Percentiles rank a stretch among this genome's conserved stretches.
These are phyloP conservation scores for Cantharis flavilabris DNA, from an alignment of 2,888 invertebrate genomes.

Conservation along the genomic window DNA sequence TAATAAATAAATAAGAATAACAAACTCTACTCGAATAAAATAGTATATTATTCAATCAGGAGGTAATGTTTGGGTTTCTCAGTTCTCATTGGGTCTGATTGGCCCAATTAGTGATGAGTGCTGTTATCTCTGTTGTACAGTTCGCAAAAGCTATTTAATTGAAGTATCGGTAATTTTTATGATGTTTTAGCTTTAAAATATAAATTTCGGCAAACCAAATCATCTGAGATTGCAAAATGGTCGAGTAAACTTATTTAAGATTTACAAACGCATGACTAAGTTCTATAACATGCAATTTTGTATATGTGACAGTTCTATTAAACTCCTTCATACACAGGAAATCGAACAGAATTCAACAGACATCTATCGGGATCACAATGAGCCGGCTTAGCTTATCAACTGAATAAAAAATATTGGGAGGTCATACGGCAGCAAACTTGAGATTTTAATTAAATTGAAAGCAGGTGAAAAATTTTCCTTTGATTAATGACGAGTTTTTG, in stretches of 20 bases:
- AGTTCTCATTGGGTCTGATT: too few relatives aligned
- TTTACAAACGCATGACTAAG: conserved; percentile 1
- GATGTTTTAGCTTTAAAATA: not conserved
- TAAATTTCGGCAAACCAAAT: not conserved
- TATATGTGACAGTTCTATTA: conserved; percentile 3
- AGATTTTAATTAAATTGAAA: not conserved
- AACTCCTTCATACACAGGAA: not conserved
- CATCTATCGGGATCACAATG: not conserved
- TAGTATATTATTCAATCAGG: too few relatives aligned
- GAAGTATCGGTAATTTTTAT: too few relatives aligned
- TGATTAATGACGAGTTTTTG: not conserved
- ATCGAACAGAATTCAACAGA: not conserved
- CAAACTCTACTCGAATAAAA: too few relatives aligned
- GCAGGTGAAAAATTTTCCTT: not conserved
- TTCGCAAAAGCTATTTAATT: too few relatives aligned
- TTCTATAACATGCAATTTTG: conserved; percentile 1
- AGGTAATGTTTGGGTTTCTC: too few relatives aligned
- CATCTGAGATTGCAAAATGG: not conserved
- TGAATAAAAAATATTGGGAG: not conserved
- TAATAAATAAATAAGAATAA: too few relatives aligned
- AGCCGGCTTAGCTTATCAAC: not conserved
- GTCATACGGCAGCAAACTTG: not conserved
- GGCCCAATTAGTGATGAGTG: too few relatives aligned
- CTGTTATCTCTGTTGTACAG: too few relatives aligned
- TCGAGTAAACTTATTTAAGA: not conserved